These are phyloP conservation scores for Zaprionus lachaisei DNA, from an alignment of 1,140 invertebrate genomes.

Conservation along the genomic window DNA sequence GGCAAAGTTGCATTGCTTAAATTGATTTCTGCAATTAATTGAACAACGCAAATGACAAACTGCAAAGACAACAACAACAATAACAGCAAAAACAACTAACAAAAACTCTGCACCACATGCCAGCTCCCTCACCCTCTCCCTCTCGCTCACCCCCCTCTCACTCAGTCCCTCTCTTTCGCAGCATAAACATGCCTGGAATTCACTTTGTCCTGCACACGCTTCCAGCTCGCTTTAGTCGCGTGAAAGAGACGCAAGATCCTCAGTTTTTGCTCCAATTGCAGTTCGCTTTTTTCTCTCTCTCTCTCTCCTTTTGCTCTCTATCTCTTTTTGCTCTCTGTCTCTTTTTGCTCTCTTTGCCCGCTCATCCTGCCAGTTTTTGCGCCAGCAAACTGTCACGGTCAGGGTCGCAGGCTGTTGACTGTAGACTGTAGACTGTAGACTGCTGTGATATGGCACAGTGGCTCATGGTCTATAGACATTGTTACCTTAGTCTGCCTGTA, in stretches of 20 bases:
- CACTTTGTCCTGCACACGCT: constrained; percentile 72
- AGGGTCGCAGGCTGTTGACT: constrained; percentile 52
- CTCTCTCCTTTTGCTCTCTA: constrained; percentile 3
- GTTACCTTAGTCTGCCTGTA: too few species aligned
- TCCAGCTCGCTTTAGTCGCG: constrained; percentile 58
- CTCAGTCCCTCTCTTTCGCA: not conserved
- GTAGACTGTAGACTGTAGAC: not conserved
- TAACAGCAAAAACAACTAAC: constrained; percentile 11
- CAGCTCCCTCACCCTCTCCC: not conserved
- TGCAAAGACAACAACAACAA: constrained; percentile 35
- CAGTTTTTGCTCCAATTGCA: constrained; percentile 6
- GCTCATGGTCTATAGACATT: not conserved
- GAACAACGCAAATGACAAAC: constrained; percentile 81
- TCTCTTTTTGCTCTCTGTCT: constrained; percentile 7
- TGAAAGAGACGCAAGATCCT: constrained; percentile 3
- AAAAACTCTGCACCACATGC: constrained; percentile 35
- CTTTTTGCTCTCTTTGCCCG: constrained; percentile 6
- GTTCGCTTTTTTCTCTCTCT: not conserved
- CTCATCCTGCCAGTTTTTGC: constrained; percentile 31
- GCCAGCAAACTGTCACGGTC: constrained; percentile 58
- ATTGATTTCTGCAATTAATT: constrained; percentile 84
- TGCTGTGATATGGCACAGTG: constrained; percentile 21
- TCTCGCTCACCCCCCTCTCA: not conserved
- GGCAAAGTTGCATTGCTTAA: constrained; percentile 80
- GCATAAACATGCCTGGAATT: constrained; percentile 52